Evolutionary conservation across 2,888 invertebrate species (phyloP).

Genomic region (Lutraria lutraria): DNA sequence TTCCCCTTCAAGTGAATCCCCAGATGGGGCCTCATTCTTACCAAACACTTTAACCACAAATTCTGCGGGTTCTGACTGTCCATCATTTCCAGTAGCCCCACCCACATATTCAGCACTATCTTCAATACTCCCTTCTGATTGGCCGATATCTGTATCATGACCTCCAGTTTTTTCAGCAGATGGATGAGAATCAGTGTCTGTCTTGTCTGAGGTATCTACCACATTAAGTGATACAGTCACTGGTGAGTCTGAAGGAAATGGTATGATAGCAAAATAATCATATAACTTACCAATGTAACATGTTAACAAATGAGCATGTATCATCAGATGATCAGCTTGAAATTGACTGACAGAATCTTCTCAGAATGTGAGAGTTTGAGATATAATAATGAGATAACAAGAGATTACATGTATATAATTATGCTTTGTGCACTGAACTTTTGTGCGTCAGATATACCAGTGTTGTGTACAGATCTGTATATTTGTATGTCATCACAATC

Average conservation of each 20-base stretch:
- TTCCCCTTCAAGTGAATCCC: conserved; percentile 41
- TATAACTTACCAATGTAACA: background rate
- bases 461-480: no score
- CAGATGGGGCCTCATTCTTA: conserved; percentile 63
- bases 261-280: background rate
- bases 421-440: no score
- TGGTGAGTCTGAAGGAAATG: conserved; percentile 37
- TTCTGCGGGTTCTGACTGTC: conserved; percentile 57
- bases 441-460: no score
- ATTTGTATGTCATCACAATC: no score
- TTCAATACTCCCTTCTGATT: conserved; percentile 53
- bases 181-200: conserved; percentile 34
- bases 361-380: no score
- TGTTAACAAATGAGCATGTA: no score
- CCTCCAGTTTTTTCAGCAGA: conserved; percentile 56
- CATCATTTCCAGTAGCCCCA: conserved; percentile 45
- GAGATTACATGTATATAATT: no score
- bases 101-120: conserved; percentile 17
- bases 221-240: conserved; percentile 46
- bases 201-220: conserved; percentile 29
- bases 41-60: conserved; percentile 71
- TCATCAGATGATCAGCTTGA: no score
- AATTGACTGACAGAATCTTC: no score
- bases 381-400: no score
- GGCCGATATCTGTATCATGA: conserved; percentile 37